Evolutionary conservation across 2,888 invertebrate genomes (phyloP).

Genomic region (Ditylenchus weischeri): DNA sequence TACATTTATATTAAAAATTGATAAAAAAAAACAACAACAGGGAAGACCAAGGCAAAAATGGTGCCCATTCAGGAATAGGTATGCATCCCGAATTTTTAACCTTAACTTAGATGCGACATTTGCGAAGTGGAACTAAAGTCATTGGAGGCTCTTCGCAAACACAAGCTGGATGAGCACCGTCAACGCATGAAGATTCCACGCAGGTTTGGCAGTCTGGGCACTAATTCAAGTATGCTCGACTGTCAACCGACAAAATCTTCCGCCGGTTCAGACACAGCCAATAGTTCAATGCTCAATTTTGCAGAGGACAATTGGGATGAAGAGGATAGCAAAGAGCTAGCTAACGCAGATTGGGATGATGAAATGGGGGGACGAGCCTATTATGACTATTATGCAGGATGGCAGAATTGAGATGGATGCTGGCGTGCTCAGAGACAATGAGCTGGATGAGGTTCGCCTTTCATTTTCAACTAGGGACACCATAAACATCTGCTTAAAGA

Average conservation of each 20-base stretch:
- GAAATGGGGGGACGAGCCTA: slow-evolving; percentile 2
- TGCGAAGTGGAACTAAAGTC: neutral
- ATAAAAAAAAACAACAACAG: too few relatives aligned
- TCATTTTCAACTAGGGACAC: too few relatives aligned
- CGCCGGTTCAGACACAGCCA: too few relatives aligned
- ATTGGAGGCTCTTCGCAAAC: slow-evolving; percentile 6
- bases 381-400: slow-evolving; percentile 9
- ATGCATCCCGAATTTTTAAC: neutral
- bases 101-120: slow-evolving; percentile 7
- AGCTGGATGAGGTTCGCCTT: too few relatives aligned
- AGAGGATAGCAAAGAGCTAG: neutral
- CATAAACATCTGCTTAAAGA: too few relatives aligned
- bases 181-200: slow-evolving; percentile 1
- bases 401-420: neutral
- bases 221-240: neutral
- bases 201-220: neutral
- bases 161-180: slow-evolving; percentile 1
- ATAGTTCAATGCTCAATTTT: too few relatives aligned
- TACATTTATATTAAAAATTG: too few relatives aligned
- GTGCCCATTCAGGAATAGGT: too few relatives aligned
- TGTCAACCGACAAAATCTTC: too few relatives aligned
- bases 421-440: neutral
- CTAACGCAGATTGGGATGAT: neutral
- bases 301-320: neutral
- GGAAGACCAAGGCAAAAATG: too few relatives aligned